Percentiles rank a stretch among this genome's conserved stretches.
Conservation (phyloP, 2,113 vertebrate genomes). For the Brachionichthys hirsutus region DNA sequence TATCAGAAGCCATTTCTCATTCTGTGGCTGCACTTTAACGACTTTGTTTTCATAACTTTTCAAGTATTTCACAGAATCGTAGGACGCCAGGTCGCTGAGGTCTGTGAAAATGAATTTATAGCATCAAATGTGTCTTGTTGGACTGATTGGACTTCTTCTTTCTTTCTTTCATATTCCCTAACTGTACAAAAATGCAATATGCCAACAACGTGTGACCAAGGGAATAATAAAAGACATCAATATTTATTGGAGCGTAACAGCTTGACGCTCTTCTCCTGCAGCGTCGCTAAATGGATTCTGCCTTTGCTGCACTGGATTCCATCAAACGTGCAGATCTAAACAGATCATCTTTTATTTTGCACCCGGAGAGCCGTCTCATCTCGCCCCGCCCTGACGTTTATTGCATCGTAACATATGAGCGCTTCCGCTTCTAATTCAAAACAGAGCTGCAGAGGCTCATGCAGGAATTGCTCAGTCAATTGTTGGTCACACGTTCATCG, state of each 20-base stretch:
- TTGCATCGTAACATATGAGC: slow-evolving; percentile 39
- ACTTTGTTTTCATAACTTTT: slow-evolving; percentile 42
- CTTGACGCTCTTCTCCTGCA: slow-evolving; percentile 9
- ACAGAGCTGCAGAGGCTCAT: slow-evolving; percentile 7
- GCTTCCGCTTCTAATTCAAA: slow-evolving; percentile 40
- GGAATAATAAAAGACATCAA: slow-evolving; percentile 16
- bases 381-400: slow-evolving; percentile 39
- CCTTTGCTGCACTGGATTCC: slow-evolving; percentile 27
- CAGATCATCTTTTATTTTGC: slow-evolving; percentile 36
- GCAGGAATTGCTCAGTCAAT: slow-evolving; percentile 9
- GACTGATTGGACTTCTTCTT: neutral
- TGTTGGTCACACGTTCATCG: slow-evolving; percentile 8
- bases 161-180: neutral
- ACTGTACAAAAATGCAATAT: neutral
- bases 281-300: slow-evolving; percentile 6
- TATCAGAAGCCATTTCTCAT: slow-evolving; percentile 15
- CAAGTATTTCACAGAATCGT: slow-evolving; percentile 36
- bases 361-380: slow-evolving; percentile 20
- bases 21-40: slow-evolving; percentile 43
- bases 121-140: too few species aligned
- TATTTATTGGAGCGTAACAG: slow-evolving; percentile 21
- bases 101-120: too few species aligned
- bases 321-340: slow-evolving; percentile 29
- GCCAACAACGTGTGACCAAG: slow-evolving; percentile 17
- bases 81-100: too few species aligned